Base-by-base conservation (phyloP, 2,888 invertebrate genomes). In the Perizoma flavofasciatum region DNA sequence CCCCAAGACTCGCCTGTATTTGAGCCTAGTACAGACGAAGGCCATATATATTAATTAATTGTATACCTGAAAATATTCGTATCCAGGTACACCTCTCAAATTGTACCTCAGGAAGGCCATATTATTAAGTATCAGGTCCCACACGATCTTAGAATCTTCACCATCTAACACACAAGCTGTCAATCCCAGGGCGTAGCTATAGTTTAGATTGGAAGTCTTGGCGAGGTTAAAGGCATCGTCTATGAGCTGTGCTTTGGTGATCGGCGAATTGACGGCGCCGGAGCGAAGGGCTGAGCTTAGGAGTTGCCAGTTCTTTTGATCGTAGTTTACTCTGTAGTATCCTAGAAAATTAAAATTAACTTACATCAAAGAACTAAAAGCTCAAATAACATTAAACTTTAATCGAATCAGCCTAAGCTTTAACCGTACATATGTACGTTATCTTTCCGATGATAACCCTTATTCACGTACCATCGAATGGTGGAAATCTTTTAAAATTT, bases 181-280 rank as follows among this genome's bases (percentile, higher is more conserved):
- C 32, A 96, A 74, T 3, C 94, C 93, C 10, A 96, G 88, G 0
- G 95, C 94, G 5, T 93, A 85, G 48, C 86, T 88, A 77, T 95
- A 95, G 71, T 93, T 82, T 0, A 95, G 78, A 44, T 89, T 82
- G 0, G 93, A 93, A 0, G 92, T 89, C 72, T 94, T 92, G 9
- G 95, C 95, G 6, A 95, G 78, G 75, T 94, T 94, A 78, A 95
- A 94, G 0, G 95, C 94, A 74, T 97, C 96, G 74, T 96, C 95
- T 6, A 97, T 92, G 0, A 96, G 85, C 75, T 96, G 96, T 0
- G 95, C 95, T 55, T 95, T 92, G 39, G 94, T 94, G 4, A 94
- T 86, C 0, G 94, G 87, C 0, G 94, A 93, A 51, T 94, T 93
- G 4, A 91, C 82, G 1, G 78, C 68, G 0, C 91, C 94, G 4